Percentiles rank a stretch among this genome's conserved stretches.
Conservation (phyloP, 2,888 invertebrate species). For the Ferrisia virgata region DNA sequence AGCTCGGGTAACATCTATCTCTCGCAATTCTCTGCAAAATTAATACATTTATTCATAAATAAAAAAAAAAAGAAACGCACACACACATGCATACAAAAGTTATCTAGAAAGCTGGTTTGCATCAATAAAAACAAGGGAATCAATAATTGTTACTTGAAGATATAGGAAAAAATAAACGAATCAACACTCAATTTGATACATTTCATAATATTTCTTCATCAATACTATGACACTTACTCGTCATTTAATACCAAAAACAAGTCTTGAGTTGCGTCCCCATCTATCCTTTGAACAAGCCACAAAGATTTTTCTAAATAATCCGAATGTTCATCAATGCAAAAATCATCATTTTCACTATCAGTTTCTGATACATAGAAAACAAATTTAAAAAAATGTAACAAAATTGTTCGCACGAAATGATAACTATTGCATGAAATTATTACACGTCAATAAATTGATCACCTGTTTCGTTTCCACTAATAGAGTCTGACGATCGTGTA, state of each 20-base stretch:
- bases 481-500: neutral
- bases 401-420: neutral
- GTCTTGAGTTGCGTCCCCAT: neutral
- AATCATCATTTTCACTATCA: neutral
- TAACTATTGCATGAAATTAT: neutral
- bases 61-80: too few species aligned
- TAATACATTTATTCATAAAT: neutral
- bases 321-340: neutral
- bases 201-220: neutral
- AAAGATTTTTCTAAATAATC: neutral
- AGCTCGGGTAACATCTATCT: conserved; percentile 56
- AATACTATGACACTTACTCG: neutral
- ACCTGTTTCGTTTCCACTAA: neutral
- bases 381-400: neutral
- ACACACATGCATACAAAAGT: too few species aligned
- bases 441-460: neutral
- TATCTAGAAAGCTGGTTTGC: too few species aligned
- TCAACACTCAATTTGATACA: too few species aligned
- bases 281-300: conserved; percentile 37
- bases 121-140: neutral
- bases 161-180: neutral
- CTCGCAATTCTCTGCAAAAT: conserved; percentile 56
- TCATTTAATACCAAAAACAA: conserved; percentile 39
- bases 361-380: neutral
- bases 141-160: neutral